A percentile compares a stretch with the other conserved stretches of the same genome.
Evolutionary conservation across 2,113 vertebrate species (phyloP).

Genomic region (Hypanus sabinus): DNA sequence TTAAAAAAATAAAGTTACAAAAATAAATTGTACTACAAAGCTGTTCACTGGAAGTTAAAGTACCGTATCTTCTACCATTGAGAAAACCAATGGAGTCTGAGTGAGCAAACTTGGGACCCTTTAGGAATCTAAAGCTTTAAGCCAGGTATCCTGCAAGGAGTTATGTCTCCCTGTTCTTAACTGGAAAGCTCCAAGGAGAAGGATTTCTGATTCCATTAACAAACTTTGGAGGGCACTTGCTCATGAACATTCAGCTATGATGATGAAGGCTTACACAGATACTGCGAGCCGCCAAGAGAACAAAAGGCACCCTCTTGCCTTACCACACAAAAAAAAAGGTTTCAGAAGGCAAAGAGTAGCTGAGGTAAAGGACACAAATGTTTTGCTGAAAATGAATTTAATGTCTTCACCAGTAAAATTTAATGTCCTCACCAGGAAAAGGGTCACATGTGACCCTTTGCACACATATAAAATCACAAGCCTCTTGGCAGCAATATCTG

Average conservation of each 20-base stretch:
- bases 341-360: background rate
- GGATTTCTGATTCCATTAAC: background rate
- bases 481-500: background rate
- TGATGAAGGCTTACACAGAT: background rate
- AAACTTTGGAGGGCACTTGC: background rate
- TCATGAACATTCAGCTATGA: background rate
- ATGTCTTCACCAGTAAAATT: background rate
- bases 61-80: background rate
- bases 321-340: background rate
- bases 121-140: background rate
- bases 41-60: background rate
- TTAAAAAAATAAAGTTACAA: no score
- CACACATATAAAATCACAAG: background rate
- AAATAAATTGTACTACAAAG: no score
- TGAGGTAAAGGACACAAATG: background rate
- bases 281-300: background rate
- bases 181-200: background rate
- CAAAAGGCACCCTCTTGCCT: background rate
- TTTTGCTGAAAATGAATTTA: background rate
- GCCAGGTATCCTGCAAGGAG: background rate
- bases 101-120: background rate
- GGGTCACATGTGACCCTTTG: no score
- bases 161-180: background rate
- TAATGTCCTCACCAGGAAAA: no score
- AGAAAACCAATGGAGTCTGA: background rate